These are phyloP conservation scores for Hypocryptadius cinnamomeus DNA, from an alignment of 2,113 vertebrate genomes.

Conservation along the genomic window DNA sequence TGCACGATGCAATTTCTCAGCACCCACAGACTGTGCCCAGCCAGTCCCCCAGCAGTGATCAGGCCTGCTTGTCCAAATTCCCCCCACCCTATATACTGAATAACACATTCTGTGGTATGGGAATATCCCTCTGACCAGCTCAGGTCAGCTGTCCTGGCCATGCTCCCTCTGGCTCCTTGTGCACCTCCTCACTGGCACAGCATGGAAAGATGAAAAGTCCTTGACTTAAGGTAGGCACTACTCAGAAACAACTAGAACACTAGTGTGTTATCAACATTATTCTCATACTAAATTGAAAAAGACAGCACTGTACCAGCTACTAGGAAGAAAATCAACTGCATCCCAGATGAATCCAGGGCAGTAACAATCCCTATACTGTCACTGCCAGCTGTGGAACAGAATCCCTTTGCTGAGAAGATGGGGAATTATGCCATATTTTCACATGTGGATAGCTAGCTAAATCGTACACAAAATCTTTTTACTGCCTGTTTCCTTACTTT, in stretches of 20 bases:
- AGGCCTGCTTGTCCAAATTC: neutral
- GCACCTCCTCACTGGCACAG: neutral
- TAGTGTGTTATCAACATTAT: neutral
- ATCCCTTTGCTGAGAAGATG: neutral
- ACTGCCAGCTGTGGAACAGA: neutral
- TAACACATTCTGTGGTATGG: neutral
- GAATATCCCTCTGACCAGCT: neutral
- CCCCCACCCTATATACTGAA: neutral
- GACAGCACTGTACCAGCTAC: neutral
- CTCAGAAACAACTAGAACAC: neutral
- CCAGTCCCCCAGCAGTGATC: neutral
- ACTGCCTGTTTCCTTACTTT: neutral
- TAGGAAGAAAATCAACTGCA: neutral
- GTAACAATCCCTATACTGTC: neutral
- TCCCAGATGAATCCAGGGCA: neutral
- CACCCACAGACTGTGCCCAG: neutral
- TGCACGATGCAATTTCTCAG: neutral
- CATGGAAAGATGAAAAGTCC: neutral
- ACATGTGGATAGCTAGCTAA: neutral
- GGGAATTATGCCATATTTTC: neutral
- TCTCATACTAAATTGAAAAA: neutral
- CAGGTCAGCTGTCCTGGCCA: neutral
- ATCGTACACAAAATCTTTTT: neutral
- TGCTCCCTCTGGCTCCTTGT: neutral
- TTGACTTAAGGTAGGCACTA: neutral